Percentiles rank a stretch among this genome's conserved stretches.
Conservation (phyloP, 2,888 invertebrate genomes). For the Ectropis crepuscularia region DNA sequence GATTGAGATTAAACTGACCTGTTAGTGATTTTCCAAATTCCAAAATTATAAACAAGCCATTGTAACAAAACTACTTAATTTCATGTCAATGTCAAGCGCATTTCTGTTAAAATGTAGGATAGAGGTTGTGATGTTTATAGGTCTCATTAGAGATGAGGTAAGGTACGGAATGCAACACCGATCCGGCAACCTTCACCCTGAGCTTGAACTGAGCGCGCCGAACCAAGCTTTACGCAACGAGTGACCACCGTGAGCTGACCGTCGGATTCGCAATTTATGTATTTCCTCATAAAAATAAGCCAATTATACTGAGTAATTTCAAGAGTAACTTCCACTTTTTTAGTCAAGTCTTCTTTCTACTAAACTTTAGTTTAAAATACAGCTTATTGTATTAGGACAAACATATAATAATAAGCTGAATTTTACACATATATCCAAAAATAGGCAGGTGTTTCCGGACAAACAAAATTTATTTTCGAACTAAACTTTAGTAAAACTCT, state of each 20-base stretch:
- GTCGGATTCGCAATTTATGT: slow-evolving; percentile 55
- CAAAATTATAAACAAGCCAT: no score
- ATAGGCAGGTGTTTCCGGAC: no score
- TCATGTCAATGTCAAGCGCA: background rate
- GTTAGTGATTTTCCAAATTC: no score
- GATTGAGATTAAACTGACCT: no score
- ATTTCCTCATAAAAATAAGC: slow-evolving; percentile 9
- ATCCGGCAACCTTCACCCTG: slow-evolving; percentile 77
- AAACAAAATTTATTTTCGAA: no score
- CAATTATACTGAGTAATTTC: no score
- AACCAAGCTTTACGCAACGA: slow-evolving; percentile 65
- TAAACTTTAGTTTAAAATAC: no score
- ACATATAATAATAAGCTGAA: no score
- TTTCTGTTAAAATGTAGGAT: background rate
- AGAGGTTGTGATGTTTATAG: slow-evolving; percentile 3
- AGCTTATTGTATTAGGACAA: no score
- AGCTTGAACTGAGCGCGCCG: slow-evolving; percentile 74
- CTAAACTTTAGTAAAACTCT: no score
- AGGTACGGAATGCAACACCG: slow-evolving; percentile 18
- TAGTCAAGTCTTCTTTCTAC: background rate
- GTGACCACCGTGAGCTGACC: slow-evolving; percentile 54
- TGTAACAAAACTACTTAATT: background rate
- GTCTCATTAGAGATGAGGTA: slow-evolving; percentile 25
- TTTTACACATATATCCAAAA: no score
- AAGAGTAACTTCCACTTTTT: no score